Percentiles rank a stretch among this genome's conserved stretches.
These are phyloP conservation scores for Drosophila tani DNA, from an alignment of 1,140 invertebrate genomes.

Conservation along the genomic window DNA sequence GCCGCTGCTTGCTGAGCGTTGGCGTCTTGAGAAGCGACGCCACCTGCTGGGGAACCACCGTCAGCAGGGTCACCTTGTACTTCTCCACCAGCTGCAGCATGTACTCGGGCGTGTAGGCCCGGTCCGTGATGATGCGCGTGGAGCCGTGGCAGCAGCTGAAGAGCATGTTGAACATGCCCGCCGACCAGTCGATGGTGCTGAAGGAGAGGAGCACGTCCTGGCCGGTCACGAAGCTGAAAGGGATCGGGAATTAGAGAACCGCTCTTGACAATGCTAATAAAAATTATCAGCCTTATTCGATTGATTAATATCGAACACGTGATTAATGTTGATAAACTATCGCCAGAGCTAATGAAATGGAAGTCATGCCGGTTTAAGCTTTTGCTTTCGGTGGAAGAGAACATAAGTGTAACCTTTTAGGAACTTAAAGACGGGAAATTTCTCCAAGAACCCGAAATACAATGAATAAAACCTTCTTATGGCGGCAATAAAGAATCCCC, in stretches of 20 bases:
- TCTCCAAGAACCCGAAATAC: no score
- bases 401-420: no score
- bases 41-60: constrained; percentile 72
- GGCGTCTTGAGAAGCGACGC: constrained; percentile 65
- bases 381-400: no score
- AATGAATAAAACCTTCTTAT: no score
- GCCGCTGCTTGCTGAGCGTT: constrained; percentile 60
- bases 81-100: constrained; percentile 75
- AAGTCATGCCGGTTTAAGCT: no score
- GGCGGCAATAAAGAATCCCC: not conserved
- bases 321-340: not conserved
- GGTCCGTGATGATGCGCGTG: constrained; percentile 76
- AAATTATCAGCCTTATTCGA: no score
- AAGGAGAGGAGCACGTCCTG: constrained; percentile 80
- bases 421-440: no score
- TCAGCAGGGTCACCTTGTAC: constrained; percentile 74
- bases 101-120: constrained; percentile 73
- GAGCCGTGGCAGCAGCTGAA: constrained; percentile 74
- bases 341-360: no score
- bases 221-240: constrained; percentile 70
- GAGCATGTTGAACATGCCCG: constrained; percentile 78
- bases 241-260: not conserved
- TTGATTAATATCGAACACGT: not conserved
- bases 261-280: no score
- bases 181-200: constrained; percentile 79